Conservation (phyloP, 2,888 invertebrate genomes). For the Melitaea athalia region DNA sequence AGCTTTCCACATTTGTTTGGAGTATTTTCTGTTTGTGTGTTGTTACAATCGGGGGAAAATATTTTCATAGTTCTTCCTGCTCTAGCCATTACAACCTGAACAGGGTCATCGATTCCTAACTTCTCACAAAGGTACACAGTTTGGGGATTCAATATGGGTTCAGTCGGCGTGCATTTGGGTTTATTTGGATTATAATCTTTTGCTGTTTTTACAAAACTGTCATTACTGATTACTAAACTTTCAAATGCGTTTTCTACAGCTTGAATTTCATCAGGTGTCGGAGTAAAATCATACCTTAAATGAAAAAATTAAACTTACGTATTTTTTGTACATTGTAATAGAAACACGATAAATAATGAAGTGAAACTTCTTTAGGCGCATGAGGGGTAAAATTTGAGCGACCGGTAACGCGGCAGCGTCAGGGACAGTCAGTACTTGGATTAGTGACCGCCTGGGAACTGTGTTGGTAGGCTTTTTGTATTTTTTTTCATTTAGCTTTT, state of each 20-base stretch:
- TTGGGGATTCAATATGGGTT: conserved; percentile 85
- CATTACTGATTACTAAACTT: conserved; percentile 85
- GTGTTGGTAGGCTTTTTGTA: too few species aligned
- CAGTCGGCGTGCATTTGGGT: conserved; percentile 65
- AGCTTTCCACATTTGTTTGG: conserved; percentile 62
- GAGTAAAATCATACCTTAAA: conserved; percentile 87
- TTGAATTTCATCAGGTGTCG: conserved; percentile 88
- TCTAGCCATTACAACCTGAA: conserved; percentile 83
- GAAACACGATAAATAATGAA: background rate
- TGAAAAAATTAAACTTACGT: background rate
- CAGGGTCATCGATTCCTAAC: conserved; percentile 91
- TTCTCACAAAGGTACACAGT: conserved; percentile 85
- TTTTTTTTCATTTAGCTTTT: too few species aligned
- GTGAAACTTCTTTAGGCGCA: too few species aligned
- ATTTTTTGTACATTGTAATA: background rate
- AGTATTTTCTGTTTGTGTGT: conserved; percentile 43
- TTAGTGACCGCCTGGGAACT: too few species aligned
- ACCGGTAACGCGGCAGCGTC: too few species aligned
- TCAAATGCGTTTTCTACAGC: conserved; percentile 84
- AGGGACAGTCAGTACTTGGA: too few species aligned
- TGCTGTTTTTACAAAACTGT: conserved; percentile 90
- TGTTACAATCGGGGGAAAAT: conserved; percentile 41
- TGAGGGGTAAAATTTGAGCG: too few species aligned
- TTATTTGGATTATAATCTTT: conserved; percentile 79
- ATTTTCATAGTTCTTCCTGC: conserved; percentile 69